Percentiles rank a stretch among this genome's conserved stretches.
Evolutionary conservation across 1,140 invertebrate genomes (phyloP).

Genomic region (Archegozetes longisetosus): DNA sequence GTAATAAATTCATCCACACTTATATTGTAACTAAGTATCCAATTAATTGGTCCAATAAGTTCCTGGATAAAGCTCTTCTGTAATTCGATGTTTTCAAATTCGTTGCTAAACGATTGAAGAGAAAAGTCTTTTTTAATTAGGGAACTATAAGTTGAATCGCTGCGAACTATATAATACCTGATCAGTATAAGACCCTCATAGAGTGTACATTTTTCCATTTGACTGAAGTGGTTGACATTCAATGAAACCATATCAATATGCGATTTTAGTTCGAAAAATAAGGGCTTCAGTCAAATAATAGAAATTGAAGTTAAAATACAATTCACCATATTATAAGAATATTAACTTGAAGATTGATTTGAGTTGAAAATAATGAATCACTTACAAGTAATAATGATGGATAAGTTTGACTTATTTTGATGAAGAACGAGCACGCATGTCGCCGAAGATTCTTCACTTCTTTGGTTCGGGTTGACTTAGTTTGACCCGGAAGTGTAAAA

Average conservation of each 20-base stretch:
- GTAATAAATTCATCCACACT: not conserved
- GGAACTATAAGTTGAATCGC: too few species aligned
- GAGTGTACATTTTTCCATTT: slow-evolving; percentile 7
- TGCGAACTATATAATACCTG: too few species aligned
- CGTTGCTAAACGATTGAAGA: too few species aligned
- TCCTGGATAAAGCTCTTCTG: not conserved
- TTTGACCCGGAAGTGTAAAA: slow-evolving; percentile 45
- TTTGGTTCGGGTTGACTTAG: slow-evolving; percentile 44
- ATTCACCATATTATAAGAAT: too few species aligned
- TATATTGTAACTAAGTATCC: not conserved
- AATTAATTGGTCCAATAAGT: slow-evolving; percentile 1
- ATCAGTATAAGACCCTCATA: slow-evolving; percentile 6
- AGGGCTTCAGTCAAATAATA: not conserved
- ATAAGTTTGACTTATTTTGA: slow-evolving; percentile 44
- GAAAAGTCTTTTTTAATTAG: too few species aligned
- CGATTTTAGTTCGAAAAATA: not conserved
- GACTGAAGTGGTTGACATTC: not conserved
- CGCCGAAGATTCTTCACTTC: slow-evolving; percentile 65
- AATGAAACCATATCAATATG: not conserved
- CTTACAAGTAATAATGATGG: not conserved
- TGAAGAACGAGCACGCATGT: slow-evolving; percentile 71
- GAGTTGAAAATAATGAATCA: not conserved
- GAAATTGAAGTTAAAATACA: too few species aligned
- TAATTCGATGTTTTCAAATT: not conserved
- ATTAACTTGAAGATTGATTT: not conserved